Conservation (phyloP, 1,140 invertebrate genomes). For the Brachionus asplanchnoidis region DNA sequence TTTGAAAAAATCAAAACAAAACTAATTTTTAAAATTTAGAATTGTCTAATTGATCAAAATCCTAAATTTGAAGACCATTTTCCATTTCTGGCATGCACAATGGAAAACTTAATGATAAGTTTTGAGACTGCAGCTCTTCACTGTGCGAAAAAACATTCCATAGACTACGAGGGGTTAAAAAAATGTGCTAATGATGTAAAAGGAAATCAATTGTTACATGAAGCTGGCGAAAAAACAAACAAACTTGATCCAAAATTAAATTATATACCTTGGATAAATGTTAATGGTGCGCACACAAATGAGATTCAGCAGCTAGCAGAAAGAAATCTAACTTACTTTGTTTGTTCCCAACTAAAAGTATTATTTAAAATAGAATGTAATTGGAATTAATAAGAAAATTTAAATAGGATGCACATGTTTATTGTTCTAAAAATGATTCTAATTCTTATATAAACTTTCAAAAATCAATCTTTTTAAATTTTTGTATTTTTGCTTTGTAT, state of each 20-base stretch:
- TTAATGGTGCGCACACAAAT: not conserved
- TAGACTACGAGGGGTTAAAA: not conserved
- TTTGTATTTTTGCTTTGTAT: not conserved
- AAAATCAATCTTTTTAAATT: not conserved
- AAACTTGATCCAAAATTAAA: not conserved
- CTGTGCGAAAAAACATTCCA: conserved; percentile 1
- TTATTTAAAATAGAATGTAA: not conserved
- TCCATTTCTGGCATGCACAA: conserved; percentile 26
- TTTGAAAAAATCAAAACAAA: not conserved
- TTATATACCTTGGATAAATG: conserved; percentile 32
- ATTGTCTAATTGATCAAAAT: not conserved
- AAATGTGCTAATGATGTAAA: not conserved
- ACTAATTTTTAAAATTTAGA: conserved; percentile 1
- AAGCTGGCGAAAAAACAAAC: conserved; percentile 3
- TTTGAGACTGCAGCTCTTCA: not conserved
- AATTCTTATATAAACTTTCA: not conserved
- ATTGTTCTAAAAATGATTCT: conserved; percentile 4
- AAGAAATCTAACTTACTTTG: not conserved
- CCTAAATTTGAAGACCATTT: conserved; percentile 32
- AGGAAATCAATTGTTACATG: conserved; percentile 28
- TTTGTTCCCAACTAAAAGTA: conserved; percentile 22
- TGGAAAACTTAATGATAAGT: not conserved
- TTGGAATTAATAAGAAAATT: not conserved
- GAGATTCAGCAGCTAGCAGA: not conserved
- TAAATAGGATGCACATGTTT: not conserved